phyloP scores from a whole-genome alignment of 2,113 vertebrate genomes.

The Otis tarda region DNA sequence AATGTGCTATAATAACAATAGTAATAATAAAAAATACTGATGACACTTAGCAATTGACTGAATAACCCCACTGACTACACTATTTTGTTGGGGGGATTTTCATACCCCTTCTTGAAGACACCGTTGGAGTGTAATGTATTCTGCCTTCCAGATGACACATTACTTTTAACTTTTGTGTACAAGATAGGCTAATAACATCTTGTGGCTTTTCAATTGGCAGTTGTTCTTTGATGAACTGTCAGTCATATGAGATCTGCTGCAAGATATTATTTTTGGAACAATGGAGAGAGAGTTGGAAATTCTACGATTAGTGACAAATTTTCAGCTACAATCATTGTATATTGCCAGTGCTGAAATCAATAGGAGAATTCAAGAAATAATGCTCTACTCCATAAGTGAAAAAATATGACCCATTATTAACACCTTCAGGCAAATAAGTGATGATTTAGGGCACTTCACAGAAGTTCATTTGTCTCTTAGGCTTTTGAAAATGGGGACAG shows the following conservation, averaged over 20 bases:
- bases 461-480: background rate
- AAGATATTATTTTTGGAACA: background rate
- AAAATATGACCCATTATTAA: background rate
- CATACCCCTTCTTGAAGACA: background rate
- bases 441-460: background rate
- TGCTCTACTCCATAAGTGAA: background rate
- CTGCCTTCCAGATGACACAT: background rate
- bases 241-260: background rate
- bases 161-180: background rate
- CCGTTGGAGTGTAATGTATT: background rate
- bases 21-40: constrained; percentile 50
- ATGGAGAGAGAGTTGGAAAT: background rate
- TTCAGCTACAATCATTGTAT: background rate
- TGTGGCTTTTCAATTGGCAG: background rate
- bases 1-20: constrained; percentile 28
- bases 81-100: background rate
- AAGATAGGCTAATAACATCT: background rate
- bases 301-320: background rate
- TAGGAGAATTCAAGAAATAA: background rate
- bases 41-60: background rate
- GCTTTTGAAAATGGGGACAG: constrained; percentile 24
- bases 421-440: constrained; percentile 6
- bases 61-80: background rate
- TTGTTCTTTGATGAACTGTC: constrained; percentile 3
- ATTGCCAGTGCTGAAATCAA: background rate